These are phyloP conservation scores for Pithys albifrons DNA, from an alignment of 2,113 vertebrate species.

Conservation along the genomic window DNA sequence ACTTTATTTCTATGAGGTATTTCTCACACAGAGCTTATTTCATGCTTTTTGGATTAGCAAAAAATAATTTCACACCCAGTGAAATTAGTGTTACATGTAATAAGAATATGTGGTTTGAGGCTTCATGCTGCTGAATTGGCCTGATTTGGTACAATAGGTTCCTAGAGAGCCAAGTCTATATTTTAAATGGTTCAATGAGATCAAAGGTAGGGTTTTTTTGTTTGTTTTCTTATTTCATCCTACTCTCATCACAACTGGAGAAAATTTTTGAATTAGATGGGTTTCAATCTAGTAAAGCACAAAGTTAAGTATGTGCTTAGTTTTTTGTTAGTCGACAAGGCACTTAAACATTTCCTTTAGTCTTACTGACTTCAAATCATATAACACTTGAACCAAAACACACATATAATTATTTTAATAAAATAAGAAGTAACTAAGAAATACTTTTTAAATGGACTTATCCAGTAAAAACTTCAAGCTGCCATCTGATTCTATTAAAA, in stretches of 20 bases:
- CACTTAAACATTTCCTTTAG: fast-evolving
- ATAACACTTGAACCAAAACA: not conserved
- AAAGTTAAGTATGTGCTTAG: not conserved
- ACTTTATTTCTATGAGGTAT: not conserved
- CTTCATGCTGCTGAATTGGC: not conserved
- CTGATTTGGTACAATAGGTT: not conserved
- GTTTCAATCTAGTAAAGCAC: not conserved
- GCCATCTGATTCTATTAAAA: not conserved
- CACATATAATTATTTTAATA: not conserved
- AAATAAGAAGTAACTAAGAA: not conserved
- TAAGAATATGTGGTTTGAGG: not conserved
- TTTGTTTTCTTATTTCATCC: not conserved
- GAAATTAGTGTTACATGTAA: not conserved
- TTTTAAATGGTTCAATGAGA: not conserved
- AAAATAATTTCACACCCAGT: not conserved
- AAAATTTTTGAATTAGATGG: not conserved
- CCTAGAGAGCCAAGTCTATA: not conserved
- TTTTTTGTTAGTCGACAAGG: not conserved
- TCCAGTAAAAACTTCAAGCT: not conserved
- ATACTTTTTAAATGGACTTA: not conserved
- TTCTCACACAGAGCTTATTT: not conserved
- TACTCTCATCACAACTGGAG: not conserved
- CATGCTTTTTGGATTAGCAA: not conserved
- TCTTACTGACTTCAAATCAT: not conserved
- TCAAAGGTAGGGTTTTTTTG: not conserved